Evolutionary conservation across 2,113 vertebrate genomes (phyloP), one percentile per base, ranked within the genome.

Genomic region (Pyrgilauda ruficollis): DNA sequence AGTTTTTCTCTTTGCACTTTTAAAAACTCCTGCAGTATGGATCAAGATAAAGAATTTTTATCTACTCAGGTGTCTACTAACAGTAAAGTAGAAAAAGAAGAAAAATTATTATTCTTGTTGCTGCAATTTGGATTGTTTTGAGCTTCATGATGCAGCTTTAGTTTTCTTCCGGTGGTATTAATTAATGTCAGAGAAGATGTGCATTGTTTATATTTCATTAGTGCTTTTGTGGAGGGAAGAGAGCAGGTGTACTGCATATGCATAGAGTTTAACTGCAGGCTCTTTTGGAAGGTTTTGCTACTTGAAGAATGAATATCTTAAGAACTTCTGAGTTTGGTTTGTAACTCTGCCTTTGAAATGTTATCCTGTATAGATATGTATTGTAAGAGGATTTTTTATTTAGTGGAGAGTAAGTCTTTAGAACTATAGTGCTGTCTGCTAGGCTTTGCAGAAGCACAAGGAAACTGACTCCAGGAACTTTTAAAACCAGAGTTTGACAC

Each of bases 11-110:
- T 77, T 84, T 67, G 20, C 21, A 47, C 43, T 73, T 88, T 0
- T 47, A 63, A 63, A 90, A 76, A 68, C 14, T 19, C 7, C 15
- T 77, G 3, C 43, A 44, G 37, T 50, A 50, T 62, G 68, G 37
- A 92, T 92, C 55, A 59, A 84, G 39, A 53, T 53, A 70, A 92
- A 84, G 88, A 74, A 55, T 83, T 96, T 87, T 86, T 75, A 84
- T 84, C 47, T 68, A 53, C 61, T 93, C 72, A 35, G 28, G 28
- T 86, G 13, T 84, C 68, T 90, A 4, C 35, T 77, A 81, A 67
- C 35, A 89, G 21, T 74, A 68, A 94, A 84, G 6, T 20, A 89
- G 61, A 67, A 39, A 92, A 92, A 74, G 37, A 74, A 86, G 24
- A 75, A 1, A 62, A 82, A 77, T 67, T 0, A 55, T 84, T 67